These are phyloP conservation scores for Emys orbicularis DNA, from an alignment of 2,797 vertebrate genomes.

Conservation along the genomic window DNA sequence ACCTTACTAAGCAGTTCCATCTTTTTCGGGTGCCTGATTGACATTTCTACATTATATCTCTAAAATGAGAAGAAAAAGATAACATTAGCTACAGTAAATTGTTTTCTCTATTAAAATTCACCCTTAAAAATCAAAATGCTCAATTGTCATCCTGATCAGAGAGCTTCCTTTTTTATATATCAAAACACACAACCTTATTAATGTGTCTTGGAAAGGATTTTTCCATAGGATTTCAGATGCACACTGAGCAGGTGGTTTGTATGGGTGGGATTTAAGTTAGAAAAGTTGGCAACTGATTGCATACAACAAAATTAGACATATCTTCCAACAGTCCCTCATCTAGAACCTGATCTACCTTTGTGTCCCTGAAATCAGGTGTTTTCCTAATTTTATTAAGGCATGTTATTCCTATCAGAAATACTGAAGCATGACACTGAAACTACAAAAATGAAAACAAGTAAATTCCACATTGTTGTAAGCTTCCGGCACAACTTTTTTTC, in stretches of 20 bases:
- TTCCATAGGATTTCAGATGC: not conserved
- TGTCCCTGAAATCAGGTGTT: not conserved
- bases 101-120: conserved; percentile 20
- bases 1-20: conserved; percentile 90
- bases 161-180: not conserved
- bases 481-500: conserved; percentile 22
- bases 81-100: conserved; percentile 48
- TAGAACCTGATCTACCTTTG: not conserved
- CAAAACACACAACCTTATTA: not conserved
- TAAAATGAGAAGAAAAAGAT: conserved; percentile 78
- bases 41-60: conserved; percentile 93
- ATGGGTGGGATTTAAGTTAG: not conserved
- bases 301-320: not conserved
- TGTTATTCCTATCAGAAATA: not conserved
- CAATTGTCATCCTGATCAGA: not conserved
- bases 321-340: not conserved
- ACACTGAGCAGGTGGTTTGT: not conserved
- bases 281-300: not conserved
- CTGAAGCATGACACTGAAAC: not conserved
- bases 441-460: not conserved
- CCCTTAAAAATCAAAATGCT: not conserved
- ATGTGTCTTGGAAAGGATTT: not conserved
- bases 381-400: conserved; percentile 40
- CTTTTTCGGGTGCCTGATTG: conserved; percentile 91
- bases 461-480: not conserved